Evolutionary conservation across 2,888 invertebrate genomes (phyloP).

Genomic region (Plagiodera versicolora): DNA sequence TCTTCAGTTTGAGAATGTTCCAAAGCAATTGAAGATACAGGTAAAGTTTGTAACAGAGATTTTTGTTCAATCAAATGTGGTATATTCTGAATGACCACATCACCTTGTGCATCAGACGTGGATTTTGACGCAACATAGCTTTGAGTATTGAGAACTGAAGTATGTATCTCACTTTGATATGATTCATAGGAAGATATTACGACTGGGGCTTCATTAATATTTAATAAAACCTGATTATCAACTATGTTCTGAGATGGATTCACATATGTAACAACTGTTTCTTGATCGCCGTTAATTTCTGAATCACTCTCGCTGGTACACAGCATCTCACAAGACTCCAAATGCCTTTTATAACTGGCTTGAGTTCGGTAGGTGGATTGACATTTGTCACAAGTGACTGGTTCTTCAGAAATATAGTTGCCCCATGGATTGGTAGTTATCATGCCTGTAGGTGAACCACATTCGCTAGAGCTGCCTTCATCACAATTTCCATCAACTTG

Average conservation of each 20-base stretch:
- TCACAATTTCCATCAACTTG: constrained; percentile 63
- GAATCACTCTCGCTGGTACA: constrained; percentile 82
- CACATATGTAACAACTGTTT: constrained; percentile 25
- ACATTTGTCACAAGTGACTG: constrained; percentile 85
- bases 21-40: constrained; percentile 30
- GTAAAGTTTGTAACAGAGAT: constrained; percentile 35
- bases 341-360: constrained; percentile 78
- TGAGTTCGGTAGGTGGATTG: constrained; percentile 84
- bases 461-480: constrained; percentile 57
- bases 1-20: constrained; percentile 31
- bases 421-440: constrained; percentile 43
- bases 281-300: constrained; percentile 53
- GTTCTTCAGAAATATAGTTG: constrained; percentile 62
- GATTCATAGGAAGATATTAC: constrained; percentile 50
- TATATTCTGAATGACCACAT: constrained; percentile 30
- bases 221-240: constrained; percentile 29
- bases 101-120: constrained; percentile 41
- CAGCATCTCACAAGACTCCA: constrained; percentile 76
- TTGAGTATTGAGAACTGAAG: constrained; percentile 49
- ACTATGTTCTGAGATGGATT: constrained; percentile 21
- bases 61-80: constrained; percentile 35
- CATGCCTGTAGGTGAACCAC: constrained; percentile 46
- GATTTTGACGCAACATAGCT: constrained; percentile 46
- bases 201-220: constrained; percentile 40
- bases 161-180: constrained; percentile 50